phyloP scores from a whole-genome alignment of 2,797 vertebrate genomes.

The Takifugu rubripes region DNA sequence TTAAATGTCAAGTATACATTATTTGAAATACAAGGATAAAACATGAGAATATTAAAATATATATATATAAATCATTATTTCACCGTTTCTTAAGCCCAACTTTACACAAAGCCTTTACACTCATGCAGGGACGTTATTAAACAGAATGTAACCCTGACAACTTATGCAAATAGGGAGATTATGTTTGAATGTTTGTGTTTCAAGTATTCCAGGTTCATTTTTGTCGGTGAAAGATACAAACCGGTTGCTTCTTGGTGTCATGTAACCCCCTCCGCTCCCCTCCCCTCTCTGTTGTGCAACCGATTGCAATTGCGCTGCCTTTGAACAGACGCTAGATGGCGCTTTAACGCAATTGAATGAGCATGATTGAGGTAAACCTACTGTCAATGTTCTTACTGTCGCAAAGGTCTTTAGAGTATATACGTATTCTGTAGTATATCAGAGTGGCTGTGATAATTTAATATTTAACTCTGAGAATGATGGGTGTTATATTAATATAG shows the following conservation, averaged over 20 bases:
- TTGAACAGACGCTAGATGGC: slow-evolving; percentile 59
- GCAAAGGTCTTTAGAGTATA: slow-evolving; percentile 61
- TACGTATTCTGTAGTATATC: slow-evolving; percentile 67
- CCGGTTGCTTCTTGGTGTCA: slow-evolving; percentile 8
- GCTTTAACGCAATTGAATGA: slow-evolving; percentile 47
- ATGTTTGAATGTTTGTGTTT: background rate
- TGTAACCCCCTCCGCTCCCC: background rate
- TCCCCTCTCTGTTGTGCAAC: slow-evolving; percentile 11
- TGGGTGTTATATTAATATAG: slow-evolving; percentile 49
- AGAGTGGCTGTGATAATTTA: slow-evolving; percentile 73
- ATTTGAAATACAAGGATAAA: background rate
- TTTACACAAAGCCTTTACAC: background rate
- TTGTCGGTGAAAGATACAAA: slow-evolving; percentile 25
- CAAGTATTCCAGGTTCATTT: slow-evolving; percentile 20
- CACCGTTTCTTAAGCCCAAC: slow-evolving; percentile 2
- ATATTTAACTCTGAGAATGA: slow-evolving; percentile 57
- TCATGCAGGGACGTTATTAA: background rate
- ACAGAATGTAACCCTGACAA: background rate
- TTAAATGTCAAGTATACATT: slow-evolving; percentile 1
- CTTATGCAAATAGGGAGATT: background rate
- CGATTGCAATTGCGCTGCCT: slow-evolving; percentile 57
- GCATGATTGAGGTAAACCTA: slow-evolving; percentile 60
- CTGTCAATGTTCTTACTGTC: slow-evolving; percentile 60
- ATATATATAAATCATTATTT: background rate
- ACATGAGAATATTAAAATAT: background rate